A percentile compares a stretch with the other conserved stretches of the same genome.
These are phyloP conservation scores for Simalia tracyae DNA, from an alignment of 2,797 vertebrate genomes.

Conservation along the genomic window DNA sequence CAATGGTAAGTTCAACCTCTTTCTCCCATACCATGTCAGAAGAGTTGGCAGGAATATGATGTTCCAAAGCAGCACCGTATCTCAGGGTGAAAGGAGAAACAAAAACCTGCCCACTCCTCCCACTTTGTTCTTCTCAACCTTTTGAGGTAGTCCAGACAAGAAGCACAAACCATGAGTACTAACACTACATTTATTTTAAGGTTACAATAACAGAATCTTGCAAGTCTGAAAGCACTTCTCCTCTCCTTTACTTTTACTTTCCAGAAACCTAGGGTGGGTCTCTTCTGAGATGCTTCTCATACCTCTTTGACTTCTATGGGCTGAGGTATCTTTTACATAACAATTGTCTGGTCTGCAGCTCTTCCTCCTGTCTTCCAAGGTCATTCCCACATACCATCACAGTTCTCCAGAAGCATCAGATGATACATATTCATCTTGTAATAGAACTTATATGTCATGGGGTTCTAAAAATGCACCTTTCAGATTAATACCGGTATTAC, in stretches of 20 bases:
- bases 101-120: neutral
- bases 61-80: neutral
- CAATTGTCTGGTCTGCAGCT: no score
- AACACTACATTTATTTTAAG: neutral
- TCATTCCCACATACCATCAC: no score
- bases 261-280: no score
- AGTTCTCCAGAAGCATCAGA: no score
- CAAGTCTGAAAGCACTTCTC: no score
- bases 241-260: no score
- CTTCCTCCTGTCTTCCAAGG: no score
- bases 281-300: no score
- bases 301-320: no score
- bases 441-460: neutral
- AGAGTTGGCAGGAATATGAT: neutral
- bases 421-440: neutral
- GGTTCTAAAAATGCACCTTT: neutral
- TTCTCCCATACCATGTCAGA: neutral
- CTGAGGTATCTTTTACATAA: no score
- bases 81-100: neutral
- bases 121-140: neutral
- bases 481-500: neutral
- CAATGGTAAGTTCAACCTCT: neutral
- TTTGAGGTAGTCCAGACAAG: neutral
- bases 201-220: neutral
- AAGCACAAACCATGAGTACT: neutral